phyloP scores from a whole-genome alignment of 2,888 invertebrate species.

The Balanococcus diminutus region DNA sequence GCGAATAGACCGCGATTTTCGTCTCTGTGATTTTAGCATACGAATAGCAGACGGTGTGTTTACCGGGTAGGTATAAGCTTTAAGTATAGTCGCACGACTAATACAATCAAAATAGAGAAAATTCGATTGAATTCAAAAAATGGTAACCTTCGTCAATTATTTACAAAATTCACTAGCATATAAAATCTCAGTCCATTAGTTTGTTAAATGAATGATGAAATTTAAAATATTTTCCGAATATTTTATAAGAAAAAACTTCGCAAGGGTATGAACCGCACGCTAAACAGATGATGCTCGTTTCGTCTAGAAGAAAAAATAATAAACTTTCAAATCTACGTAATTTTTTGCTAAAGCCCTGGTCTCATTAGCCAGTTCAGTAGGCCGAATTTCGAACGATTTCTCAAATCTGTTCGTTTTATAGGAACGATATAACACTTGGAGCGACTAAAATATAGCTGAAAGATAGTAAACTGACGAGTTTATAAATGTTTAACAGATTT shows the following conservation, averaged over 20 bases:
- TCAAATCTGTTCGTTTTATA: background rate
- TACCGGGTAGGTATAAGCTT: too few species aligned
- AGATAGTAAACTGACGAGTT: slow-evolving; percentile 39
- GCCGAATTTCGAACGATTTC: slow-evolving; percentile 2
- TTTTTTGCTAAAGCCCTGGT: background rate
- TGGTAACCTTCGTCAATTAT: background rate
- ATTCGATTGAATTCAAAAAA: background rate
- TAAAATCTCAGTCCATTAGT: slow-evolving; percentile 14
- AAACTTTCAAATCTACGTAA: background rate
- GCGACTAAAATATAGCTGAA: slow-evolving; percentile 16
- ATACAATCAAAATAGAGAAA: background rate
- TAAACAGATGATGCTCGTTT: background rate
- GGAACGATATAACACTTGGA: background rate
- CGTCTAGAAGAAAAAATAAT: background rate
- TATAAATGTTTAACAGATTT: slow-evolving; percentile 42
- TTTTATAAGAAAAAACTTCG: background rate
- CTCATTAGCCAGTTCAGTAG: slow-evolving; percentile 11
- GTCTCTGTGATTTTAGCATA: too few species aligned
- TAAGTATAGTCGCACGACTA: background rate
- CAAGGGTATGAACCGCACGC: background rate
- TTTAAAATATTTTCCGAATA: background rate
- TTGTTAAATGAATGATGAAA: slow-evolving; percentile 17
- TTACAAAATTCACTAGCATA: slow-evolving; percentile 6
- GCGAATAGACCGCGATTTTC: too few species aligned
- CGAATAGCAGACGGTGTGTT: too few species aligned